phyloP scores from a whole-genome alignment of 2,797 vertebrate species.

The Danio choprae region DNA sequence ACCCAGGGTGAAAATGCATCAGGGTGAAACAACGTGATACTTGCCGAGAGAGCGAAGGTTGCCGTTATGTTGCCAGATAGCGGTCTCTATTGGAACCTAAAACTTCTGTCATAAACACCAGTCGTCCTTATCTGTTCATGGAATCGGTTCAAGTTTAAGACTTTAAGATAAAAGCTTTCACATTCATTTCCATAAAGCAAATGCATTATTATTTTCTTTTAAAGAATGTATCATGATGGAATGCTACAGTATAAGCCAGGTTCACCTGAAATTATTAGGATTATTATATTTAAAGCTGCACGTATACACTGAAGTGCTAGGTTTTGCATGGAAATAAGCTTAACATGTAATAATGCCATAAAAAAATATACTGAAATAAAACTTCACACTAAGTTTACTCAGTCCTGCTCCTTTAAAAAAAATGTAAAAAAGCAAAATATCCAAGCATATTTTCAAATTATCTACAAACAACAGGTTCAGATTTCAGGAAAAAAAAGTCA shows the following conservation, averaged over 20 bases:
- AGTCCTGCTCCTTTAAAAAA: not conserved
- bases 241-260: not conserved
- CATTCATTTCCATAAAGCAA: not conserved
- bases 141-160: constrained; percentile 30
- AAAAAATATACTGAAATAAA: not conserved
- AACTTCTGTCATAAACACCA: constrained; percentile 20
- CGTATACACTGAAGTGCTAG: not conserved
- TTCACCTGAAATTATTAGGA: not conserved
- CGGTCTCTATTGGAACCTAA: constrained; percentile 46
- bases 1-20: constrained; percentile 65
- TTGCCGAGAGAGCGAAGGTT: constrained; percentile 65
- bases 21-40: constrained; percentile 70
- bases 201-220: not conserved
- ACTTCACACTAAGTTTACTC: not conserved
- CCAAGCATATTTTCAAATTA: not conserved
- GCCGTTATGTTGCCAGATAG: constrained; percentile 47
- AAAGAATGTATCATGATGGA: not conserved
- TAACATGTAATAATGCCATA: constrained; percentile 4
- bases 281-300: not conserved
- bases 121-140: constrained; percentile 23
- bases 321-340: not conserved
- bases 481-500: not conserved
- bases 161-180: not conserved
- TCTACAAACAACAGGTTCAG: not conserved
- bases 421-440: not conserved